These are phyloP conservation scores for Teleiodes luculella DNA, from an alignment of 2,888 invertebrate genomes.

Conservation along the genomic window DNA sequence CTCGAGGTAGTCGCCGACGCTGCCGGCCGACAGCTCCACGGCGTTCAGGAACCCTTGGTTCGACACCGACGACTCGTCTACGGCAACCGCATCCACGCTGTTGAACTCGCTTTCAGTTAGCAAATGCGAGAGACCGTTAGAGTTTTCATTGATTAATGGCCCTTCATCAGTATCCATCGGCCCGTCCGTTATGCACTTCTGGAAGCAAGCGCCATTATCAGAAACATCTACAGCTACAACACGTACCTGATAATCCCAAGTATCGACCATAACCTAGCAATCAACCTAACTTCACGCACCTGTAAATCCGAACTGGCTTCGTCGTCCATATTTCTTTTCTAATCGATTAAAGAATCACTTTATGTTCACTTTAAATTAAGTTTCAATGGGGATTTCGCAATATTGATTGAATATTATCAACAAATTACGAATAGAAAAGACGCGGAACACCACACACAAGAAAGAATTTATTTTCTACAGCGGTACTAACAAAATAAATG, in stretches of 20 bases:
- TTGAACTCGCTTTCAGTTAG: constrained; percentile 69
- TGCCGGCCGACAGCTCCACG: constrained; percentile 67
- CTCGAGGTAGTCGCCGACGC: constrained; percentile 69
- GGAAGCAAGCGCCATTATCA: constrained; percentile 22
- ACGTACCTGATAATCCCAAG: constrained; percentile 6
- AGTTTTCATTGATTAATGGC: constrained; percentile 68
- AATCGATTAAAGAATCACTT: neutral
- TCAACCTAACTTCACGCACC: constrained; percentile 39
- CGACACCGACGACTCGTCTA: constrained; percentile 67
- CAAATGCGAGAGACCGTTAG: constrained; percentile 67
- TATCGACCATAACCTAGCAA: constrained; percentile 24
- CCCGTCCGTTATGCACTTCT: constrained; percentile 64
- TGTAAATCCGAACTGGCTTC: constrained; percentile 66
- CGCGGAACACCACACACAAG: neutral
- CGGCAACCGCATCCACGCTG: constrained; percentile 63
- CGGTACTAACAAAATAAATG: no score
- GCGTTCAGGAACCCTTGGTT: constrained; percentile 71
- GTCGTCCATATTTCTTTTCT: constrained; percentile 48
- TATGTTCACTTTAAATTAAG: neutral
- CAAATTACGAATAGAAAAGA: constrained; percentile 2
- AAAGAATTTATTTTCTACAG: neutral
- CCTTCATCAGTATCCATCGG: constrained; percentile 71
- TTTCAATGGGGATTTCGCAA: neutral
- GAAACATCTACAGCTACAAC: neutral
- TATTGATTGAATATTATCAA: constrained; percentile 18